These are phyloP conservation scores for Smittia aterrima DNA, from an alignment of 2,888 invertebrate genomes.

Conservation along the genomic window DNA sequence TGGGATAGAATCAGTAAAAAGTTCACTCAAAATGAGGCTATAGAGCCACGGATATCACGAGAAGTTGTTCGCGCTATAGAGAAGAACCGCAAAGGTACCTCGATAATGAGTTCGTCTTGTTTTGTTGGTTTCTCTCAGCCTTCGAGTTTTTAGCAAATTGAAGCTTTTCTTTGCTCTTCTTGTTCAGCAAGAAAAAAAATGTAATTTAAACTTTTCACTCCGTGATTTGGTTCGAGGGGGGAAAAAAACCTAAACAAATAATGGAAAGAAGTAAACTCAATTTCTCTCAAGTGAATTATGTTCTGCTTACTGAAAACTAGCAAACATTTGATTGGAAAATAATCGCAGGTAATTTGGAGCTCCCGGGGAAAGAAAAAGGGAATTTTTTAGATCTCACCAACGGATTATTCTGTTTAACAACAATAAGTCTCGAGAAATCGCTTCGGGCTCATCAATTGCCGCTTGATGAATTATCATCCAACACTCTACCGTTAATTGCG, in stretches of 20 bases:
- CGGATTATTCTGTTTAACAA: slow-evolving; percentile 24
- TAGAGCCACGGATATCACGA: slow-evolving; percentile 48
- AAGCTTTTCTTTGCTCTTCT: neutral
- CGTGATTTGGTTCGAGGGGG: neutral
- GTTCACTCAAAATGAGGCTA: slow-evolving; percentile 47
- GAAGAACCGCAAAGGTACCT: slow-evolving; percentile 12
- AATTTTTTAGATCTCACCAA: neutral
- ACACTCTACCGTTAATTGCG: slow-evolving; percentile 37
- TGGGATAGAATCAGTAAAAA: slow-evolving; percentile 54
- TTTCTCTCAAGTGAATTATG: slow-evolving; percentile 23
- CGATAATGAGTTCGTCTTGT: slow-evolving; percentile 38
- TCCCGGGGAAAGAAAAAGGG: neutral
- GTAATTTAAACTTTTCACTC: slow-evolving; percentile 19
- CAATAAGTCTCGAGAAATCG: slow-evolving; percentile 4
- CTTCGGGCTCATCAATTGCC: slow-evolving; percentile 15
- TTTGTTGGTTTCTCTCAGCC: neutral
- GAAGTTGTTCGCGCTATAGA: slow-evolving; percentile 43
- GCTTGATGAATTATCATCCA: slow-evolving; percentile 28
- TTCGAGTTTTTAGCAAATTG: slow-evolving; percentile 17
- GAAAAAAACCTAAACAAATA: slow-evolving; percentile 11
- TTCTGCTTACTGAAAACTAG: neutral
- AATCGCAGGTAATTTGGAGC: slow-evolving; percentile 39
- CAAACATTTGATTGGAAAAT: slow-evolving; percentile 38
- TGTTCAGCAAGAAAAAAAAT: neutral
- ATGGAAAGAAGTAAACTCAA: neutral